phyloP scores from a whole-genome alignment of 2,113 vertebrate genomes.

The Sylvietta virens region DNA sequence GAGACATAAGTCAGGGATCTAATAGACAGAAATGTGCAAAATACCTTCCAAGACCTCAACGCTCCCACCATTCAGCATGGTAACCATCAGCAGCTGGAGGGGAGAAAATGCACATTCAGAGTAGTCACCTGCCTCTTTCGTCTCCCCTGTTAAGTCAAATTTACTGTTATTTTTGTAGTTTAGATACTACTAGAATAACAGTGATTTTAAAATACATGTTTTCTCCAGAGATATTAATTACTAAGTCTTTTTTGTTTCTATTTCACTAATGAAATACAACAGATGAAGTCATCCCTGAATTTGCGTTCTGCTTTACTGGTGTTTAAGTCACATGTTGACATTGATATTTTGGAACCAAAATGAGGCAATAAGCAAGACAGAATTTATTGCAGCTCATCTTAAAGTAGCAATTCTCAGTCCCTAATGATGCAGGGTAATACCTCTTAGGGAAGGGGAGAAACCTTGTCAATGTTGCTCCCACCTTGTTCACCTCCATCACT shows the following conservation, averaged over 20 bases:
- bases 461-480: neutral
- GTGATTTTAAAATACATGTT: neutral
- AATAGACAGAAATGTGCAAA: neutral
- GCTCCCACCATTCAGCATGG: neutral
- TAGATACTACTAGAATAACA: neutral
- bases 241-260: neutral
- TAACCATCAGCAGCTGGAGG: neutral
- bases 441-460: neutral
- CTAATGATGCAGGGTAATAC: neutral
- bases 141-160: neutral
- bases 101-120: neutral
- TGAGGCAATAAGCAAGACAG: neutral
- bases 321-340: neutral
- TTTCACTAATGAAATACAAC: neutral
- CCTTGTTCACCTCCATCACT: neutral
- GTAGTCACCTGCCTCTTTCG: neutral
- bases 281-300: neutral
- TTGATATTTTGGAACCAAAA: neutral
- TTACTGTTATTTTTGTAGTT: neutral
- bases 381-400: neutral
- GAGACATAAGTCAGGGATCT: neutral
- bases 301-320: neutral
- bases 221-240: neutral
- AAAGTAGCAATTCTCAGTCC: neutral
- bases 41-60: neutral